Base-by-base conservation (phyloP, 2,797 vertebrate genomes). In the Cercopithecus petaurista region DNA sequence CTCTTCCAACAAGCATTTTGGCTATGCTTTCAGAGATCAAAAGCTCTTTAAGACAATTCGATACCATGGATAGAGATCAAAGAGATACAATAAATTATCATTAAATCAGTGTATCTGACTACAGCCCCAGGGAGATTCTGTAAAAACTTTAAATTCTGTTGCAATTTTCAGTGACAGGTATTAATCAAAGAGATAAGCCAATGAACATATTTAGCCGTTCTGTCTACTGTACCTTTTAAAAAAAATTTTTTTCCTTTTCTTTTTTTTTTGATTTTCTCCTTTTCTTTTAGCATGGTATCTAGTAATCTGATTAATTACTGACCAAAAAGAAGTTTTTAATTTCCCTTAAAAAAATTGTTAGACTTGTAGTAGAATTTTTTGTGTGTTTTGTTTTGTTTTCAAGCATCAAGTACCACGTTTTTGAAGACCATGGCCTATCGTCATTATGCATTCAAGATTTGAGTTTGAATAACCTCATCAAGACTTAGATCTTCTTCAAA, bases 351-450 rank as follows among this genome's bases (percentile, higher is more conserved):
- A 88, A 77, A 88, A 50, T 96, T 72, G 48, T 87, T 95, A 87
- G 79, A 89, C 22, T 90, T 95, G 81, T 92, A 81, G 94, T 97
- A 90, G 94, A 94, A 79, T 82, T 76, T 96, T 96, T 86, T 50
- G 82, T 92, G 50, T 95, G 48, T 96, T 96, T 75, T 98, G 77
- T 97, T 96, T 93, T 95, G 57, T 96, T 95, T 98, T 97, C 61
- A 97, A 97, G 92, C 93, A 90, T 96, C 84, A 77, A 95, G 84
- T 92, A 77, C 72, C 79, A 73, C 81, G 52, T 75, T 94, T 96
- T 96, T 96, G 95, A 97, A 97, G 96, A 96, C 26, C 79, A 24
- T 88, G 76, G 64, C 77, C 85, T 79, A 79, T 57, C 96, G 83
- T 70, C 83, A 64, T 94, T 96, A 88, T 2, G 26, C 57, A 77